These are phyloP conservation scores for Muntiacus reevesi DNA, from an alignment of 2,113 vertebrate species.

Conservation along the genomic window DNA sequence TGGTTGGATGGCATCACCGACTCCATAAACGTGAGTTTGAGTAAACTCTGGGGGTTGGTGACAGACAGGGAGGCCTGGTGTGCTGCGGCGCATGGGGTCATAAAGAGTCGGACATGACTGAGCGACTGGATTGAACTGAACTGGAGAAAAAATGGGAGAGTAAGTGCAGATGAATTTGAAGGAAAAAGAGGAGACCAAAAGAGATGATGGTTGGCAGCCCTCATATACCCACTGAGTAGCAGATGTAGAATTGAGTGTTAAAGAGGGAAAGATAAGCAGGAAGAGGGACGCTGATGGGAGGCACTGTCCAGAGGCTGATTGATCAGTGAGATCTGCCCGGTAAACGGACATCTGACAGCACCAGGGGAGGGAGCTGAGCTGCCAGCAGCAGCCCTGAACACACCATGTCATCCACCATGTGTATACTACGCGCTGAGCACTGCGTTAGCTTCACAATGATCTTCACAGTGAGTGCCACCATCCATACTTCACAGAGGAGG, in stretches of 20 bases:
- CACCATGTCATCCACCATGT: fast-evolving
- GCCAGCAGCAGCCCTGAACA: fast-evolving
- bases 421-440: fast-evolving
- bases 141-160: neutral
- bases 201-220: neutral
- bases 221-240: neutral
- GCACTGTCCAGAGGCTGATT: neutral
- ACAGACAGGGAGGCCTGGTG: neutral
- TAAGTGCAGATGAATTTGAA: neutral
- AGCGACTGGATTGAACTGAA: neutral
- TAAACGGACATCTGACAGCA: neutral
- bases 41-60: fast-evolving
- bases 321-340: neutral
- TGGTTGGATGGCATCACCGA: neutral
- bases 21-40: neutral
- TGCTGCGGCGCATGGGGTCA: neutral
- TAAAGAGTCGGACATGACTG: neutral
- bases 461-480: neutral
- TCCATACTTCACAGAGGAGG: neutral
- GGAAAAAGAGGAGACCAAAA: neutral
- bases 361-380: neutral
- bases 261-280: neutral
- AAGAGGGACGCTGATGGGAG: neutral
- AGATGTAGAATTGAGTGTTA: neutral
- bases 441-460: fast-evolving